A percentile compares a stretch with the other conserved stretches of the same genome.
Conservation (phyloP, 2,113 vertebrate species). For the Upupa epops region DNA sequence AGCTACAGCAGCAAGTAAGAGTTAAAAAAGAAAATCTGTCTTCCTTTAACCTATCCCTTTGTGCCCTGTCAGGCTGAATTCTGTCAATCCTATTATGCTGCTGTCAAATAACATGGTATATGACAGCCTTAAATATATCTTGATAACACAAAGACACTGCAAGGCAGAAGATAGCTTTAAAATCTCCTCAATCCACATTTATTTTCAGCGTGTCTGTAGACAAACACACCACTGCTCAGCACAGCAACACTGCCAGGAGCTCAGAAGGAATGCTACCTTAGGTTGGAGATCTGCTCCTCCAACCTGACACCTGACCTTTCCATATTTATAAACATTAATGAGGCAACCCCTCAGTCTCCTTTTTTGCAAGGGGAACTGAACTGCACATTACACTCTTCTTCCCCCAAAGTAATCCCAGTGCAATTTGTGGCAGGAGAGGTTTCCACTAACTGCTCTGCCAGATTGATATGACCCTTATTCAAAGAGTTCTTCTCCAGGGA, state of each 20-base stretch:
- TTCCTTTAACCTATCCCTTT: not conserved
- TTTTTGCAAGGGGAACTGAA: not conserved
- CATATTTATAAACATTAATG: too few species aligned
- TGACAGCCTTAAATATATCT: not conserved
- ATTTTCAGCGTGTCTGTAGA: not conserved
- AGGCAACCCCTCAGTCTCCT: too few species aligned
- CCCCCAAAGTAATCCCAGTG: not conserved
- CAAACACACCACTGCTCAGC: not conserved
- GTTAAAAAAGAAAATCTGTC: not conserved
- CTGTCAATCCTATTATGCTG: not conserved
- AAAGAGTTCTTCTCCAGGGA: not conserved
- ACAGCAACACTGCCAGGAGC: not conserved
- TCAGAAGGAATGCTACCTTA: not conserved
- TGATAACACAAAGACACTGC: not conserved
- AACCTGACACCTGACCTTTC: too few species aligned
- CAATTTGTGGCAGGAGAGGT: not conserved
- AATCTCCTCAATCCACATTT: not conserved
- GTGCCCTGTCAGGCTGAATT: not conserved
- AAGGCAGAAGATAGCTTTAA: not conserved
- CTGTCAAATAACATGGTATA: not conserved
- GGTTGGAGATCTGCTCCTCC: not conserved
- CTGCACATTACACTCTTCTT: not conserved
- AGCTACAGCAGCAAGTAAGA: not conserved
- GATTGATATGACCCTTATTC: not conserved
- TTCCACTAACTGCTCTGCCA: not conserved